Conservation (phyloP, 2,113 vertebrate species). For the Platysteira castanea region DNA sequence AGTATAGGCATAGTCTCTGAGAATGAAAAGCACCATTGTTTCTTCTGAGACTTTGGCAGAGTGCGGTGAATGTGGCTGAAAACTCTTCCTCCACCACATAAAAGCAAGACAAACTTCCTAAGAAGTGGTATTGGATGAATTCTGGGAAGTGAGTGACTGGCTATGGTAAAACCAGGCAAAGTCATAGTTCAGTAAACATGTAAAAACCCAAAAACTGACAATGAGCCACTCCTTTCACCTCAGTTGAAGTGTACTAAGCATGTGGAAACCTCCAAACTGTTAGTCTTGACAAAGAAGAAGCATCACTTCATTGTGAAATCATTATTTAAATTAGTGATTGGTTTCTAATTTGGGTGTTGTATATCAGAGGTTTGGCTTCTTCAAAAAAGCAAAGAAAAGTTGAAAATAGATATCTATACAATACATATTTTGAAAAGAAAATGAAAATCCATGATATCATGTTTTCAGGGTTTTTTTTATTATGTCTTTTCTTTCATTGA, state of each 20-base stretch:
- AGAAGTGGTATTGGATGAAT: constrained; percentile 33
- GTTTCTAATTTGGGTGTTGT: not conserved
- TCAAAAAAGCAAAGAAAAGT: not conserved
- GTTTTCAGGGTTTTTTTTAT: not conserved
- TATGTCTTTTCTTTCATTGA: not conserved
- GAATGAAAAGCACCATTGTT: constrained; percentile 45
- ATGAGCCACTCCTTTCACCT: not conserved
- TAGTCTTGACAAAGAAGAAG: not conserved
- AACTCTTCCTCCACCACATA: not conserved
- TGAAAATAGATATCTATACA: not conserved
- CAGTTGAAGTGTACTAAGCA: not conserved
- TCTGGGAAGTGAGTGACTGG: not conserved
- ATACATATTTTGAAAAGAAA: not conserved
- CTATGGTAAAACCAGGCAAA: not conserved
- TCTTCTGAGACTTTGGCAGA: constrained; percentile 18
- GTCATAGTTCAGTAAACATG: not conserved
- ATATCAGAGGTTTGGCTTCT: not conserved
- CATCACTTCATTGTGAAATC: not conserved
- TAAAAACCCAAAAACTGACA: not conserved
- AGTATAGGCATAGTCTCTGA: not conserved
- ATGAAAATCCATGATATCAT: not conserved
- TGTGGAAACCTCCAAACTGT: not conserved
- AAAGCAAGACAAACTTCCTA: constrained; percentile 39
- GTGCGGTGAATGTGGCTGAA: not conserved
- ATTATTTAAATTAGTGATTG: not conserved